A percentile compares a stretch with the other conserved stretches of the same genome.
Evolutionary conservation across 2,113 vertebrate species (phyloP).

Genomic region (Cyanoramphus novaezelandiae): DNA sequence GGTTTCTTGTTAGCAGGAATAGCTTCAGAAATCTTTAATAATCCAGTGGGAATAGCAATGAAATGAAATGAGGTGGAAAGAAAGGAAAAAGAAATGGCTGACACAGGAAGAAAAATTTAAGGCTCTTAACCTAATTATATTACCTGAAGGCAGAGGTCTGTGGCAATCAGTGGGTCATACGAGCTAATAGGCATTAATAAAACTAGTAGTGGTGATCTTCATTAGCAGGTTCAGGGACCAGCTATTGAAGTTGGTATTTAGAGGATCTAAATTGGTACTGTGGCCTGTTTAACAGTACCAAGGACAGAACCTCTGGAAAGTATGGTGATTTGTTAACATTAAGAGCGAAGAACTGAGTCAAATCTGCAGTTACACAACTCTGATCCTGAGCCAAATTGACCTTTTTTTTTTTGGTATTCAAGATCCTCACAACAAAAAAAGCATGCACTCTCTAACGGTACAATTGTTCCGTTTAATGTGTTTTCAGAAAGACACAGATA

Average conservation of each 20-base stretch:
- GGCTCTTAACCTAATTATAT: not conserved
- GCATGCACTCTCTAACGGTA: accelerated
- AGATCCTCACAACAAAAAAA: not conserved
- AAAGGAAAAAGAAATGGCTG: not conserved
- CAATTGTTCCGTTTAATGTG: not conserved
- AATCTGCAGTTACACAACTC: not conserved
- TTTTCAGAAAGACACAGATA: not conserved
- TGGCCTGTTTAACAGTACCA: not conserved
- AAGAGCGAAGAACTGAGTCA: not conserved
- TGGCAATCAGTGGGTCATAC: not conserved
- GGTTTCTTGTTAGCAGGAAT: not conserved
- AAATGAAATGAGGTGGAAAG: not conserved
- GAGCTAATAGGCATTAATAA: not conserved
- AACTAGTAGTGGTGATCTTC: not conserved
- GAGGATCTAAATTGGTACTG: not conserved
- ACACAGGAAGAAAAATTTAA: not conserved
- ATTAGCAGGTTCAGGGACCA: not conserved
- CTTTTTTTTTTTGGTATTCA: not conserved
- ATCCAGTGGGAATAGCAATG: not conserved
- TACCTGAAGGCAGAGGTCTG: not conserved
- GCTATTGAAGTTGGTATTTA: not conserved
- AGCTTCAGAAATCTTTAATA: not conserved
- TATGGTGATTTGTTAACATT: accelerated
- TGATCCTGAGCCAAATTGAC: not conserved
- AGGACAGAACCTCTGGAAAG: not conserved